These are phyloP conservation scores for Entomyzon cyanotis DNA, from an alignment of 2,113 vertebrate species.

Conservation along the genomic window DNA sequence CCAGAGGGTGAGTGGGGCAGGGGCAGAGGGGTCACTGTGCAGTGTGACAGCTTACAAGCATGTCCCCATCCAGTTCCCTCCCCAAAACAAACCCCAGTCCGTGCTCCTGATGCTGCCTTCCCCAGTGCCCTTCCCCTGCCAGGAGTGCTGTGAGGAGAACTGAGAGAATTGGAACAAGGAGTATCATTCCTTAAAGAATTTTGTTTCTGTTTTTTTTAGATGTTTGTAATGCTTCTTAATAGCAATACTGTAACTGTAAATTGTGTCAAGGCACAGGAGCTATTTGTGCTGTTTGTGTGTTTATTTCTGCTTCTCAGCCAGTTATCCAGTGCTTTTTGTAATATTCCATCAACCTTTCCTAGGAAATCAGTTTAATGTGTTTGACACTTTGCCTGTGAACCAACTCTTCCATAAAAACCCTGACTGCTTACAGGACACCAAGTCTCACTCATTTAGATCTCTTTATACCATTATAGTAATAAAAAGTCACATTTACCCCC, in stretches of 20 bases:
- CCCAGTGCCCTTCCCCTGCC: background rate
- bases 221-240: background rate
- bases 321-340: background rate
- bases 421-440: background rate
- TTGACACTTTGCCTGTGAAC: background rate
- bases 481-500: background rate
- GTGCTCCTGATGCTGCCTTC: accelerated
- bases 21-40: background rate
- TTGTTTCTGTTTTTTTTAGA: background rate
- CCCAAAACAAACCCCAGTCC: background rate
- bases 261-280: background rate
- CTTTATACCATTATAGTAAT: background rate
- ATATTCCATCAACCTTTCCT: background rate
- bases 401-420: background rate
- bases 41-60: accelerated
- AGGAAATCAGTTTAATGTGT: background rate
- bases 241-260: background rate
- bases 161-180: background rate
- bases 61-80: background rate
- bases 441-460: background rate
- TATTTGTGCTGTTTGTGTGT: background rate
- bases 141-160: background rate
- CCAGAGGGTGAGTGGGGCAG: background rate
- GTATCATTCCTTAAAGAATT: background rate
- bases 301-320: background rate